Percentiles rank a stretch among this genome's conserved stretches.
These are phyloP conservation scores for Polydrusus tereticollis DNA, from an alignment of 2,888 invertebrate species.

Conservation along the genomic window DNA sequence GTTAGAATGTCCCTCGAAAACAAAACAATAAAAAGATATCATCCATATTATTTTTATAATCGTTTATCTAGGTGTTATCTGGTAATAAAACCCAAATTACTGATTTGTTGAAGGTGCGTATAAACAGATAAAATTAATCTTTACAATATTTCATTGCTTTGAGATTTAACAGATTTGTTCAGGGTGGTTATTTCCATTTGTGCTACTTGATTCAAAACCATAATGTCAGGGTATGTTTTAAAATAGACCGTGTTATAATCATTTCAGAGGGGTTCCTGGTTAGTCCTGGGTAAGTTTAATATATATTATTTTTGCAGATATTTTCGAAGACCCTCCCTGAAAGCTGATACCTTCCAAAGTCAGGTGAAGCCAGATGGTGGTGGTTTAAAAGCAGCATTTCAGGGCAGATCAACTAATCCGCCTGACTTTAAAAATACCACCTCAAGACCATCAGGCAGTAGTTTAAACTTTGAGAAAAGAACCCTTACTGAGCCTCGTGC, in stretches of 20 bases:
- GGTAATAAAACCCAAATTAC: neutral
- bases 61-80: neutral
- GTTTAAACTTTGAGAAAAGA: constrained; percentile 5
- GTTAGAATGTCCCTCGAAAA: neutral
- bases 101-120: constrained; percentile 2
- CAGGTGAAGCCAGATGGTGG: neutral
- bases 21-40: neutral
- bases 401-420: neutral
- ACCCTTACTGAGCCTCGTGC: neutral
- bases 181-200: neutral
- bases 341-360: constrained; percentile 17
- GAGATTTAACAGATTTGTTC: neutral
- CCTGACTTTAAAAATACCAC: neutral
- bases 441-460: neutral
- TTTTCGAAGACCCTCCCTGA: constrained; percentile 27
- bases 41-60: neutral
- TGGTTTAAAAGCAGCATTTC: constrained; percentile 35
- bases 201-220: constrained; percentile 1
- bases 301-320: constrained; percentile 11
- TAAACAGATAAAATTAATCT: constrained; percentile 9
- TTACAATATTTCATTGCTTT: neutral
- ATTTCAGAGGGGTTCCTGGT: no score
- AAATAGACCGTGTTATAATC: no score
- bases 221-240: constrained; percentile 38
- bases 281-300: no score